Evolutionary conservation across 2,113 vertebrate species (phyloP).

Genomic region (Vulpes ferrilata): DNA sequence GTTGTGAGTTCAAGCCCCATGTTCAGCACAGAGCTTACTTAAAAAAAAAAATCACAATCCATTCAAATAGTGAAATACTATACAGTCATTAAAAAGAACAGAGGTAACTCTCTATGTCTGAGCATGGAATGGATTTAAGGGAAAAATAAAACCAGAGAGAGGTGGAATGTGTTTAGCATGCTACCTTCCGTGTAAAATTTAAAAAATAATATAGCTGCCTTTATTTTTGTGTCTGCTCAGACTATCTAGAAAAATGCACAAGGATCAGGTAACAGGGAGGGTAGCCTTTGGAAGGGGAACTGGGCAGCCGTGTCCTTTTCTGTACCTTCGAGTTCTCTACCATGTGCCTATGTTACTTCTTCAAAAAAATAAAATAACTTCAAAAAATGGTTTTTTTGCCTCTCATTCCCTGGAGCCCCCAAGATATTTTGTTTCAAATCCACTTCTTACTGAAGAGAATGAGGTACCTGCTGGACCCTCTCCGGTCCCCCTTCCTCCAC

Average conservation of each 20-base stretch:
- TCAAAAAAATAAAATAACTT: conserved; percentile 50
- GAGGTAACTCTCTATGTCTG: background rate
- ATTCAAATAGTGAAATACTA: background rate
- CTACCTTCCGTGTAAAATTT: background rate
- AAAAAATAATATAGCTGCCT: background rate
- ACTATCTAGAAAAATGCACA: background rate
- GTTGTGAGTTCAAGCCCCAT: background rate
- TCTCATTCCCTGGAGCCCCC: background rate
- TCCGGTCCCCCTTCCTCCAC: accelerated
- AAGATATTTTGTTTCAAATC: conserved; percentile 20
- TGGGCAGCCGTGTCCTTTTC: background rate
- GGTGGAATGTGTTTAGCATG: background rate
- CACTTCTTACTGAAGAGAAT: background rate
- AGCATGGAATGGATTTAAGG: background rate
- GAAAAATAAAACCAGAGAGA: background rate
- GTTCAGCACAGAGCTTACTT: background rate
- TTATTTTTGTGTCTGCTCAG: background rate
- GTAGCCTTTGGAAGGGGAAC: background rate
- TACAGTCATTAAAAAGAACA: background rate
- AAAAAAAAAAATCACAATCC: background rate
- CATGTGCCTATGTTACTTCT: background rate
- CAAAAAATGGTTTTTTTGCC: background rate
- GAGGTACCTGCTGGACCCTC: background rate
- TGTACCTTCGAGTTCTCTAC: background rate
- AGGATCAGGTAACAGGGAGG: background rate